Conservation (phyloP, 2,113 vertebrate species). For the Lamprotornis superbus region DNA sequence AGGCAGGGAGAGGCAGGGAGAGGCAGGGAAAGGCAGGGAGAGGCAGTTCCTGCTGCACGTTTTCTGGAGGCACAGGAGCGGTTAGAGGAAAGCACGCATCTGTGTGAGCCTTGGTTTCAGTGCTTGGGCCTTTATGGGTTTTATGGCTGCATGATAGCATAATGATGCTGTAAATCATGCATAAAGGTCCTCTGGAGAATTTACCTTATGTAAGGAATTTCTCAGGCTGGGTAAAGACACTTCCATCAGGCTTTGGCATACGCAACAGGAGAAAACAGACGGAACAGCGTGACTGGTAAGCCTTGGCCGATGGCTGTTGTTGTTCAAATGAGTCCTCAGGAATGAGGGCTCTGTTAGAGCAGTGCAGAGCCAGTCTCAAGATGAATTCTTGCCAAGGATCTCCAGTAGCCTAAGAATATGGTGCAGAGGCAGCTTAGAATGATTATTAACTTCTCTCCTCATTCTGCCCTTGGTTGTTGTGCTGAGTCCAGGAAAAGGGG, state of each 20-base stretch:
- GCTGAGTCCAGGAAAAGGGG: not conserved
- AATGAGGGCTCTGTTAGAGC: not conserved
- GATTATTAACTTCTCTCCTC: slow-evolving; percentile 8
- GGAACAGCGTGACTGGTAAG: not conserved
- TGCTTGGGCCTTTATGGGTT: slow-evolving; percentile 20
- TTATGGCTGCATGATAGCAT: slow-evolving; percentile 14
- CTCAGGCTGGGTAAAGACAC: slow-evolving; percentile 14
- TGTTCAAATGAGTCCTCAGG: not conserved
- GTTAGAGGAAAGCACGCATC: not conserved
- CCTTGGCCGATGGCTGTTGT: not conserved
- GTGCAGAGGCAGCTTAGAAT: slow-evolving; percentile 45
- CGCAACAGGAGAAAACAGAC: not conserved
- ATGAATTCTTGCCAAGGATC: slow-evolving; percentile 20
- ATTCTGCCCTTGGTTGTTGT: not conserved
- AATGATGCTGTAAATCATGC: slow-evolving; percentile 54
- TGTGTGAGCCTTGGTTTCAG: not conserved
- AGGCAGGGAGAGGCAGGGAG: not conserved
- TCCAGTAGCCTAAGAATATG: slow-evolving; percentile 40
- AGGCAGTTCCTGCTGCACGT: rapidly evolving
- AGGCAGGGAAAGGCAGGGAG: not conserved
- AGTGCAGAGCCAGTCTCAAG: not conserved
- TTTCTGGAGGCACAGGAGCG: not conserved
- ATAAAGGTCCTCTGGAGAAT: slow-evolving; percentile 33
- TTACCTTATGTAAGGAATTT: slow-evolving; percentile 32
- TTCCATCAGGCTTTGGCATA: slow-evolving; percentile 16